Base-by-base conservation (phyloP, 2,113 vertebrate genomes). In the Desmodus rotundus region DNA sequence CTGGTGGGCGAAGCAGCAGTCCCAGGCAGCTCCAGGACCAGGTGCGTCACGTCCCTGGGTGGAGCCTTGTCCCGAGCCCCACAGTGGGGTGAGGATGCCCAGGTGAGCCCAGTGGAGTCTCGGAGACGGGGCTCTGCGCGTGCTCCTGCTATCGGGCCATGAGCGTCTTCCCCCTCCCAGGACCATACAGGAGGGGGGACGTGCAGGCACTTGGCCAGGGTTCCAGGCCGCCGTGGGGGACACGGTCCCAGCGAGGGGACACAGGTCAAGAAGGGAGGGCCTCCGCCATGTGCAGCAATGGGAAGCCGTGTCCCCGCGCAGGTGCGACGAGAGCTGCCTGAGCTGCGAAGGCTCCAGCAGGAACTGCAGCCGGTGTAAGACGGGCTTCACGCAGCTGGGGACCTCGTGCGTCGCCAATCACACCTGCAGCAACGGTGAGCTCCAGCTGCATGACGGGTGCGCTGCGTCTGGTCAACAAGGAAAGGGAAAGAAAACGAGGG, bases 401-500 rank as follows among this genome's bases (percentile, higher is more conserved):
- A 98, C 98, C 76, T 99, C 98, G 0, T 99, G 99, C 70, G 96
- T 99, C 24, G 96, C 98, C 28, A 99, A 99, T 10, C 98, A 99
- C 92, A 99, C 98, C 4, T 99, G 99, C 97, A 99, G 98, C 97
- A 99, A 99, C 0, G 99, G 99, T 99, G 97, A 98, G 99, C 88
- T 3, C 2, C 3, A 0, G 7, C 0, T 45, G 4, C 56, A 28
- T 3, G 31, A 0, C 33, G 0, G 14, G 3, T 3, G 0, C 14
- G 14, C 22, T 1, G 4, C 4, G 24, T 61, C 28, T 31, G 61
- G 13, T 22, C n/a, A 0, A 7, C 61, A 61, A 41, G 61, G 52
- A 43, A n/a, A 38, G n/a, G 54, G 2, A 58, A 36, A 78, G 43
- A 65, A 26, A 2, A 6, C 0, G 1, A 2, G 17, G 41, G 65